These are phyloP conservation scores for Micropterix aruncella DNA, from an alignment of 2,888 invertebrate genomes.

Conservation along the genomic window DNA sequence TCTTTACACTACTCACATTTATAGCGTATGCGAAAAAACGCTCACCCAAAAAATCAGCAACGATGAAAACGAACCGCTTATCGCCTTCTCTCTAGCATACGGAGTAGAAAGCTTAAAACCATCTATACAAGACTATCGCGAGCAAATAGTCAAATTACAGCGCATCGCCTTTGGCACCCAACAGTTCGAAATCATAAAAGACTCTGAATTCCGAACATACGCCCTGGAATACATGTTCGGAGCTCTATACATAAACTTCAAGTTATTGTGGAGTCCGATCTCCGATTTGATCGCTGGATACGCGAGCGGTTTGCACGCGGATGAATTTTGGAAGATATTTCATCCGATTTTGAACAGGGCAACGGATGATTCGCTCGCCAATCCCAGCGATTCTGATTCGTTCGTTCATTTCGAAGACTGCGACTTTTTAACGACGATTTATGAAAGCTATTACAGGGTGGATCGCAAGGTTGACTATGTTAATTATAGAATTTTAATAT, in stretches of 20 bases:
- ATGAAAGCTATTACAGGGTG: constrained; percentile 26
- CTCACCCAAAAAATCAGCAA: constrained; percentile 25
- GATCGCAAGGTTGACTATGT: constrained; percentile 50
- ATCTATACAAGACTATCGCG: constrained; percentile 66
- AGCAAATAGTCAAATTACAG: constrained; percentile 59
- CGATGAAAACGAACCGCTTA: constrained; percentile 30
- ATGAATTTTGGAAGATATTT: constrained; percentile 64
- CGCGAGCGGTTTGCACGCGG: constrained; percentile 42
- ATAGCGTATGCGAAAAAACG: constrained; percentile 49
- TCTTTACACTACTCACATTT: constrained; percentile 56
- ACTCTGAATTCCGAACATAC: constrained; percentile 44
- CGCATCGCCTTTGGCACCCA: constrained; percentile 52
- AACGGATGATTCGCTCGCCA: constrained; percentile 28
- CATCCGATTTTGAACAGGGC: constrained; percentile 40
- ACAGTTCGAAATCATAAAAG: constrained; percentile 39
- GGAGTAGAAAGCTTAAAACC: constrained; percentile 56
- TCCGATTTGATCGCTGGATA: constrained; percentile 61
- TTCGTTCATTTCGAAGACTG: constrained; percentile 23
- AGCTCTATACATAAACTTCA: constrained; percentile 73
- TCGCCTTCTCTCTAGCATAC: constrained; percentile 52
- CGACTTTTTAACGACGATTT: constrained; percentile 22
- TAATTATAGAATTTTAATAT: constrained; percentile 68
- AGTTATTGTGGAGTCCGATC: constrained; percentile 77
- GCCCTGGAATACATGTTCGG: constrained; percentile 72
- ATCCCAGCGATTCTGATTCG: constrained; percentile 22